Percentiles rank a stretch among this genome's conserved stretches.
Conservation (phyloP, 2,888 invertebrate genomes). For the Furcula furcula region DNA sequence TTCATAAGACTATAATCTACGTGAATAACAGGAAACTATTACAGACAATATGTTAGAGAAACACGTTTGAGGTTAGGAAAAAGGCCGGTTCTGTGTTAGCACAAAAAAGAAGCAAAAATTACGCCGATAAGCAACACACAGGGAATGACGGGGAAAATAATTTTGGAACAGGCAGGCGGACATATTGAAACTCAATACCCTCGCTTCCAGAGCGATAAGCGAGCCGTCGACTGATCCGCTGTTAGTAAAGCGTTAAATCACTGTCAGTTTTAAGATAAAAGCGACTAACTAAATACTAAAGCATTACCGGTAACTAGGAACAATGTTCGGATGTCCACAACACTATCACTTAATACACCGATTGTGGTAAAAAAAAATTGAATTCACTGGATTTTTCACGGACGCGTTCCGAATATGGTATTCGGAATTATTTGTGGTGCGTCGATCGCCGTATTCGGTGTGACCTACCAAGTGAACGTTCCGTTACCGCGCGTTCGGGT, state of each 20-base stretch:
- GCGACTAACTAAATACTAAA: slow-evolving; percentile 26
- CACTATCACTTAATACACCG: slow-evolving; percentile 69
- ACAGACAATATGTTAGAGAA: slow-evolving; percentile 4
- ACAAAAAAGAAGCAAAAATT: slow-evolving; percentile 38
- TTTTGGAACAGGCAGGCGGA: slow-evolving; percentile 69
- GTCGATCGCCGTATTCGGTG: slow-evolving; percentile 52
- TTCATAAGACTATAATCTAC: slow-evolving; percentile 13
- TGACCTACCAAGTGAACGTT: slow-evolving; percentile 63
- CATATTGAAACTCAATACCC: slow-evolving; percentile 75
- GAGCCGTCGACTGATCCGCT: slow-evolving; percentile 38
- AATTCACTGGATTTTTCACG: slow-evolving; percentile 58
- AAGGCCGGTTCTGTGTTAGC: slow-evolving; percentile 34
- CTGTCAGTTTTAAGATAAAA: slow-evolving; percentile 41
- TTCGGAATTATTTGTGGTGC: slow-evolving; percentile 39
- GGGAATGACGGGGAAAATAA: slow-evolving; percentile 54
- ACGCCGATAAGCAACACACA: slow-evolving; percentile 38
- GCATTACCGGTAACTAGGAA: slow-evolving; percentile 70
- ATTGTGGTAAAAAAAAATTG: slow-evolving; percentile 40
- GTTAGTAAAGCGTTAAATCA: slow-evolving; percentile 37
- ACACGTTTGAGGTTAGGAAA: slow-evolving; percentile 61
- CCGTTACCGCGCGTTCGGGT: slow-evolving; percentile 66
- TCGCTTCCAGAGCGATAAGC: slow-evolving; percentile 60
- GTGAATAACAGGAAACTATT: background rate
- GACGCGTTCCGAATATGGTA: slow-evolving; percentile 55
- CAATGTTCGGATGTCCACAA: slow-evolving; percentile 60